phyloP scores from a whole-genome alignment of 1,140 invertebrate genomes.

The Tetranychus urticae region DNA sequence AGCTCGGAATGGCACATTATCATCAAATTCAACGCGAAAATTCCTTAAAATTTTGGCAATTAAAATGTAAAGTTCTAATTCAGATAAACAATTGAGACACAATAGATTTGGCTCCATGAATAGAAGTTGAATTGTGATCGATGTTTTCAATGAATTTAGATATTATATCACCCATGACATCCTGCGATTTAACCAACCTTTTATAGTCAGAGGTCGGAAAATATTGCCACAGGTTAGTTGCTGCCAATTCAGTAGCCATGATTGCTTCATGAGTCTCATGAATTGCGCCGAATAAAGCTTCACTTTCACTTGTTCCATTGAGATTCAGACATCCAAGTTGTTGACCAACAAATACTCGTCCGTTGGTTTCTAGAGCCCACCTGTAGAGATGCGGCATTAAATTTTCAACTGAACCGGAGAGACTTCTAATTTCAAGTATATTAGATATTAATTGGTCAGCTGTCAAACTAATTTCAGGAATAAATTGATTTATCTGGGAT shows the following conservation, averaged over 20 bases:
- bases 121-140: neutral
- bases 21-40: constrained; percentile 20
- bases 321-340: no score
- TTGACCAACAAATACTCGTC: no score
- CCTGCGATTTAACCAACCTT: constrained; percentile 11
- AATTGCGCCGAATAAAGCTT: constrained; percentile 41
- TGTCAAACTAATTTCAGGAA: constrained; percentile 33
- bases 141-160: constrained; percentile 32
- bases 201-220: constrained; percentile 35
- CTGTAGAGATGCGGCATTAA: constrained; percentile 14
- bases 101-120: neutral
- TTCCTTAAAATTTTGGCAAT: constrained; percentile 22
- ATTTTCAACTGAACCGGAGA: constrained; percentile 8
- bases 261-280: constrained; percentile 40
- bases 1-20: constrained; percentile 15
- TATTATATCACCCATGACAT: constrained; percentile 23
- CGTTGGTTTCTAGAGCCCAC: constrained; percentile 17
- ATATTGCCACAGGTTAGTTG: constrained; percentile 36
- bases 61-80: constrained; percentile 54
- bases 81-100: constrained; percentile 32
- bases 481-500: constrained; percentile 36
- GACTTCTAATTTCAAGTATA: constrained; percentile 7
- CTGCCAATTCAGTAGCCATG: constrained; percentile 46
- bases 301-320: constrained; percentile 21
- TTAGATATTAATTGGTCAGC: constrained; percentile 34